A percentile compares a stretch with the other conserved stretches of the same genome.
Conservation (phyloP, 2,113 vertebrate genomes). For the Phyllostomus discolor region DNA sequence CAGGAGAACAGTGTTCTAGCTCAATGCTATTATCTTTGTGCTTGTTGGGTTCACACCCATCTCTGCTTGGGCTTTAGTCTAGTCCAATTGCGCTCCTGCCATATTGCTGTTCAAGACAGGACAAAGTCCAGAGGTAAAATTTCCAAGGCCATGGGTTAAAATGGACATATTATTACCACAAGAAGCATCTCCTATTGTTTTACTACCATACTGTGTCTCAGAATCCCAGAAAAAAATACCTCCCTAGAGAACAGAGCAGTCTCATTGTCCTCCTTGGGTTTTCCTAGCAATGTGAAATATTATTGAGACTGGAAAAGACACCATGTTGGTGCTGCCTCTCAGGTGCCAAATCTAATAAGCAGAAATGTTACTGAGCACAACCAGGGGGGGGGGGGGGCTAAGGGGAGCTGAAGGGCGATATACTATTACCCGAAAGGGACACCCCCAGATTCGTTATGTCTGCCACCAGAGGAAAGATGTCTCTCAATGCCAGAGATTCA, state of each 20-base stretch:
- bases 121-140: not conserved
- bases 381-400: no score
- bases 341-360: no score
- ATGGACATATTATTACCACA: not conserved
- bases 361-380: no score
- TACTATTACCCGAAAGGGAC: no score
- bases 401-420: no score
- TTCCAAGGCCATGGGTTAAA: not conserved
- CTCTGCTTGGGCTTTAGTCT: not conserved
- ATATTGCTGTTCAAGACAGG: not conserved
- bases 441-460: no score
- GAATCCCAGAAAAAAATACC: not conserved
- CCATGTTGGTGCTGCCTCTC: no score
- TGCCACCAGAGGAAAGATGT: no score
- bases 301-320: no score
- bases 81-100: not conserved
- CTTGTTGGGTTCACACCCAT: not conserved
- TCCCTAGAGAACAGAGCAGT: not conserved
- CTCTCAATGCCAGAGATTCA: no score
- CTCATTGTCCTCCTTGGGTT: not conserved
- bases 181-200: not conserved
- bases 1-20: not conserved
- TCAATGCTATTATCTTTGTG: not conserved
- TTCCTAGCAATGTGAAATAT: no score
- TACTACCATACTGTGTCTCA: not conserved